These are phyloP conservation scores for Enteromius treurensis DNA, from an alignment of 2,797 vertebrate species.

Conservation along the genomic window DNA sequence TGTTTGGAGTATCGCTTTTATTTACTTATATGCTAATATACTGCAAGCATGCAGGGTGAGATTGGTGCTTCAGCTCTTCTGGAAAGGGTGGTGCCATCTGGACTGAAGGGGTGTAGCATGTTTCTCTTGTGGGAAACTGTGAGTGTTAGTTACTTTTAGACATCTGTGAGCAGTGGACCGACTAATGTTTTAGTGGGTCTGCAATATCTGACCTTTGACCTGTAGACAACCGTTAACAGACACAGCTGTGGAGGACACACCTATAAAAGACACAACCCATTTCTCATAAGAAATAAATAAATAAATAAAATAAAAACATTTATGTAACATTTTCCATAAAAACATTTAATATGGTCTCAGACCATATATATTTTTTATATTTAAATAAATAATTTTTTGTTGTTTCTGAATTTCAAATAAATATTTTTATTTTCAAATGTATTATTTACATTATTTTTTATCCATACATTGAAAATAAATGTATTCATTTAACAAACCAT, in stretches of 20 bases:
- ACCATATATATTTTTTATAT: not conserved
- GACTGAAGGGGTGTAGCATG: constrained; percentile 19
- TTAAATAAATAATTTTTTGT: not conserved
- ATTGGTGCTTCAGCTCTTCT: constrained; percentile 1
- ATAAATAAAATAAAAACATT: not conserved
- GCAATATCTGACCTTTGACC: constrained; percentile 53
- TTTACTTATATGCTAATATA: not conserved
- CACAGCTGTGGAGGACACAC: constrained; percentile 35
- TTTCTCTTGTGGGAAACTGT: constrained; percentile 37
- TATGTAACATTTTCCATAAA: not conserved
- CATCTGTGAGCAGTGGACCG: constrained; percentile 41
- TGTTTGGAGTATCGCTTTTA: not conserved
- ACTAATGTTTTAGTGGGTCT: constrained; percentile 30
- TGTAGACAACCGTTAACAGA: constrained; percentile 45
- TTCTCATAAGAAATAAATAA: not conserved
- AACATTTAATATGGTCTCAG: not conserved
- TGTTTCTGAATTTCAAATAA: not conserved
- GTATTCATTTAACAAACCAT: too few relatives aligned
- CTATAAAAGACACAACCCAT: not conserved
- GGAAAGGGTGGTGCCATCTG: constrained; percentile 29
- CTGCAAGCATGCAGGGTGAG: constrained; percentile 10
- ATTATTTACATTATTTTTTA: not conserved
- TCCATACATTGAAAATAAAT: not conserved
- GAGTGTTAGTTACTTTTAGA: constrained; percentile 38
- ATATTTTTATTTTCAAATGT: not conserved